These are phyloP conservation scores for Quiscalus mexicanus DNA, from an alignment of 2,113 vertebrate species.

Conservation along the genomic window DNA sequence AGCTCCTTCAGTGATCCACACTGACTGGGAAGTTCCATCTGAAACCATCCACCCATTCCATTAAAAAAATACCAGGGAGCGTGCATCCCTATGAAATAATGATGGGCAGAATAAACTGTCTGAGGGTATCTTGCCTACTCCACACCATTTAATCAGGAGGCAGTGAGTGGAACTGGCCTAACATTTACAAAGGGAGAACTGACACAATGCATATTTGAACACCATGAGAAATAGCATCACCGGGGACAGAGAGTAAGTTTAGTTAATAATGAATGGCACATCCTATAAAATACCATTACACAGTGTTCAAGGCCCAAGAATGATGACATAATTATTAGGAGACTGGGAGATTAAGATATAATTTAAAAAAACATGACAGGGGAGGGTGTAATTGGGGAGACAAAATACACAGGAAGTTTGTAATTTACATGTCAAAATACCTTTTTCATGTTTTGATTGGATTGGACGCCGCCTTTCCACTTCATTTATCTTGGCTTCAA, in stretches of 20 bases:
- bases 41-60: slow-evolving; percentile 42
- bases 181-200: slow-evolving; percentile 74
- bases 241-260: slow-evolving; percentile 75
- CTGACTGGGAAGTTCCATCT: slow-evolving; percentile 53
- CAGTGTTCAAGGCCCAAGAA: slow-evolving; percentile 79
- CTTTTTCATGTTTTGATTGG: slow-evolving; percentile 85
- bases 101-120: slow-evolving; percentile 66
- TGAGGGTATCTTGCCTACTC: slow-evolving; percentile 18
- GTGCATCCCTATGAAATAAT: slow-evolving; percentile 56
- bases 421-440: slow-evolving; percentile 88
- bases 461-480: slow-evolving; percentile 83
- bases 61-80: slow-evolving; percentile 45
- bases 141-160: slow-evolving; percentile 61
- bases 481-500: slow-evolving; percentile 84
- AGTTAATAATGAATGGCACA: slow-evolving; percentile 84
- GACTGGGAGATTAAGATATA: slow-evolving; percentile 85
- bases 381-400: slow-evolving; percentile 85
- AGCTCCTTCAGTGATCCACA: slow-evolving; percentile 21
- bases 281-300: slow-evolving; percentile 83
- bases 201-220: slow-evolving; percentile 80
- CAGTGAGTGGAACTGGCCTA: slow-evolving; percentile 52
- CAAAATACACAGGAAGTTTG: slow-evolving; percentile 85
- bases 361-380: slow-evolving; percentile 84
- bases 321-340: slow-evolving; percentile 87
- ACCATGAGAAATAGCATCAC: slow-evolving; percentile 75